Percentiles rank a stretch among this genome's conserved stretches.
Evolutionary conservation across 30 jellyfish, hydroid and myxozoan species (phyloP).

Genomic region (Clytia hemisphaerica): DNA sequence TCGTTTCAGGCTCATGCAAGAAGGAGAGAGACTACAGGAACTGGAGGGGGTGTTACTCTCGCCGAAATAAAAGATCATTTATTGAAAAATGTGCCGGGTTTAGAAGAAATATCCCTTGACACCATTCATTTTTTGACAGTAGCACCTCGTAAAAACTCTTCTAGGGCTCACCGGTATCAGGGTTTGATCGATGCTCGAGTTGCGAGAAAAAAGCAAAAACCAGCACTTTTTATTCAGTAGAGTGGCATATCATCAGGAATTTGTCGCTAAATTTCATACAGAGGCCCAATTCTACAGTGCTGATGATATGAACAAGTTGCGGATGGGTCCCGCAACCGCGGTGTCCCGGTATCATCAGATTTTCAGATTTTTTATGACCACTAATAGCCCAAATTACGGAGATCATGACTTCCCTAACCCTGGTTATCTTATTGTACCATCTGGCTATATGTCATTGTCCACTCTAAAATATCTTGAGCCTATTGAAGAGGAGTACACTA

Average conservation of each 20-base stretch:
- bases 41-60: slow-evolving; percentile 21
- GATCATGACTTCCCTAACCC: slow-evolving; percentile 37
- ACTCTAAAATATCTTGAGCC: neutral
- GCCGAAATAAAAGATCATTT: slow-evolving; percentile 18
- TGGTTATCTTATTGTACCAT: slow-evolving; percentile 25
- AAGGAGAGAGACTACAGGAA: neutral
- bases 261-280: neutral
- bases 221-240: slow-evolving; percentile 13
- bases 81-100: slow-evolving; percentile 15
- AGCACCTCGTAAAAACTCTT: slow-evolving; percentile 4
- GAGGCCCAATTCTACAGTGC: slow-evolving; percentile 20
- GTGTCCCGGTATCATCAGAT: slow-evolving; percentile 39
- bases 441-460: slow-evolving; percentile 15
- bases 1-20: slow-evolving; percentile 15
- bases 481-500: slow-evolving; percentile 3
- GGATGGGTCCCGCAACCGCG: slow-evolving; percentile 44
- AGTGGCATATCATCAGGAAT: slow-evolving; percentile 17
- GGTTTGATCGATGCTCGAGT: slow-evolving; percentile 16
- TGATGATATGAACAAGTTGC: slow-evolving; percentile 32
- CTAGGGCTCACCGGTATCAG: slow-evolving; percentile 9
- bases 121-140: slow-evolving; percentile 15
- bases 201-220: slow-evolving; percentile 17
- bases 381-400: slow-evolving; percentile 1
- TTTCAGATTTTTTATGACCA: neutral
- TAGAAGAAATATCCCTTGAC: slow-evolving; percentile 1